A percentile compares a stretch with the other conserved stretches of the same genome.
phyloP scores from a whole-genome alignment of 1,140 invertebrate species.

The Lerema accius region DNA sequence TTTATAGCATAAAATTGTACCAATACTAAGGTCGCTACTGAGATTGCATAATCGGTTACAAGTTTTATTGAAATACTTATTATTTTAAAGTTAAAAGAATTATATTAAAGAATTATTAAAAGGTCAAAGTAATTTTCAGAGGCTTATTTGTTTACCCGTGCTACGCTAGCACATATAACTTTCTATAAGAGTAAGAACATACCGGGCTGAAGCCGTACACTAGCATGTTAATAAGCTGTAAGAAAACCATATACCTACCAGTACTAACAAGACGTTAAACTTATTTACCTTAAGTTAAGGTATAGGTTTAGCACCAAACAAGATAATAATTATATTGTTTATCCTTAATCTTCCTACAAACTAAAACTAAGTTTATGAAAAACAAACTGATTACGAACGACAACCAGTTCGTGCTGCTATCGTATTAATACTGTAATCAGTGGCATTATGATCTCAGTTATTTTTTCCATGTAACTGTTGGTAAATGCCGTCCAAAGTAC shows the following conservation, averaged over 20 bases:
- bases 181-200: slow-evolving; percentile 9
- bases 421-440: slow-evolving; percentile 3
- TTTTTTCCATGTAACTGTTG: slow-evolving; percentile 35
- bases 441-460: slow-evolving; percentile 3
- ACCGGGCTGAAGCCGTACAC: slow-evolving; percentile 17
- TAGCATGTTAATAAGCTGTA: slow-evolving; percentile 18
- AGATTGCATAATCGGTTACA: no score
- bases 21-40: no score
- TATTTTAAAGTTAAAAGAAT: no score
- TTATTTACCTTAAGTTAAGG: no score
- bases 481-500: slow-evolving; percentile 40
- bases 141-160: not conserved
- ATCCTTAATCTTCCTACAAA: not conserved
- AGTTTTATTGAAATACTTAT: no score
- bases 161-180: not conserved
- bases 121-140: not conserved
- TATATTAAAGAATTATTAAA: no score
- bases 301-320: no score
- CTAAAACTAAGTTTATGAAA: not conserved
- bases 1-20: no score
- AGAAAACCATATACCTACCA: not conserved
- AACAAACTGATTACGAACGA: not conserved
- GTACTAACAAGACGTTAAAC: no score
- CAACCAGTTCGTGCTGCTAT: slow-evolving; percentile 7
- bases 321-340: no score